Conservation (phyloP, 2,113 vertebrate genomes). For the Pachyramphus minor region DNA sequence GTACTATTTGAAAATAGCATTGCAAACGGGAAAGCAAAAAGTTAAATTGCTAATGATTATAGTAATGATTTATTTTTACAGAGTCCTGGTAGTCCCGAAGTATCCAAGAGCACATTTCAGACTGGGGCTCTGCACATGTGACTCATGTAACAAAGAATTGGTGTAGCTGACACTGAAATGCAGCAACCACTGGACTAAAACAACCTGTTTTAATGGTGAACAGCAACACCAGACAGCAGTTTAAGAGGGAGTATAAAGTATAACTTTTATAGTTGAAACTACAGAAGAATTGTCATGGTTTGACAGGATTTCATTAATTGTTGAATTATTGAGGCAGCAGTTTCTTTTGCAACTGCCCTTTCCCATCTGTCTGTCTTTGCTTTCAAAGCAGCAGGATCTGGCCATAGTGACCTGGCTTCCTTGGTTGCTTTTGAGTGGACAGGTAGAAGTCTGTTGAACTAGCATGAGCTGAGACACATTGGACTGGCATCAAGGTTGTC, state of each 20-base stretch:
- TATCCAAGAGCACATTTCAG: background rate
- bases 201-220: background rate
- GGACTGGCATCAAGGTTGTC: background rate
- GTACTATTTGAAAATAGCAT: background rate
- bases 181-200: background rate
- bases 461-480: fast-evolving
- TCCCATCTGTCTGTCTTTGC: background rate
- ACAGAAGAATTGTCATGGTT: background rate
- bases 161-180: background rate
- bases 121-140: background rate
- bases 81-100: background rate
- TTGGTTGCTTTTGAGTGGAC: background rate
- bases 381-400: background rate
- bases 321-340: background rate
- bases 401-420: background rate
- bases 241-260: background rate
- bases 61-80: background rate
- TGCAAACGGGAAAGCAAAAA: background rate
- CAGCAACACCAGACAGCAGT: background rate
- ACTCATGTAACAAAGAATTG: background rate
- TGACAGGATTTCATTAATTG: background rate
- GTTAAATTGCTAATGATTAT: background rate
- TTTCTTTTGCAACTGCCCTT: background rate
- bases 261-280: background rate
- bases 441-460: background rate